Base-by-base conservation (phyloP, 2,113 vertebrate species). In the Protobothrops flavoviridis region DNA sequence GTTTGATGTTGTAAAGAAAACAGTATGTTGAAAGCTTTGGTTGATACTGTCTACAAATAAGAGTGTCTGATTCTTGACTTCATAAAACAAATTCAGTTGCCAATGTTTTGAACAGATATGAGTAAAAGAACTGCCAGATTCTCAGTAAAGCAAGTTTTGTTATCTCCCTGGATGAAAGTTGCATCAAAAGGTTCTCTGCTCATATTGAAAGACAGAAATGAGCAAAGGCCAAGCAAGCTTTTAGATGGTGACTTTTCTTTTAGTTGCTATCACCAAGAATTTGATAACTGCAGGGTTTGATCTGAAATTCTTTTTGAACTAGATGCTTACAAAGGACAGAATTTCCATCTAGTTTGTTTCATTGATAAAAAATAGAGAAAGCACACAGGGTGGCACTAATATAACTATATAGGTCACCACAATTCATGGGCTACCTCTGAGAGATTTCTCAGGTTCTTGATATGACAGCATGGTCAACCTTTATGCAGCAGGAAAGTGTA, bases 251-350 rank as follows among this genome's bases (percentile, higher is more conserved):
- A 13, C 48, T 11, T 89, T 3, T 93, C 94, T 92, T 94, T n/a
- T 57, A 94, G 48, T 8, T 64, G 33, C 91, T 57, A 13, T 43
- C 89, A 89, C 1, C 45, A 89, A 85, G 43, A 93, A 39, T 43
- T 91, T 85, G 57, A 94, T 90, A 94, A 90, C 17, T 93, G 81
- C 55, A 93, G 12, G 0, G 87, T 96, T 95, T 94, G 53, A 95
- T 91, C 33, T 90, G 39, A 86, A 95, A 87, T 94, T 93, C 33
- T 43, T 90, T 95, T 94, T 93, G 43, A 95, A 93, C 21, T 87
- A n/a, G 85, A 94, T 91, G 12, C 90, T 91, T 94, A 39, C 26
- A 86, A 94, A 95, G 61, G 91, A 5, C 23, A 92, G 86, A 93
- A 69, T 8, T 85, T 91, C 11, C 9, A 12, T 92, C 43, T 2